Conservation (phyloP, 2,113 vertebrate genomes). For the Hylia prasina region DNA sequence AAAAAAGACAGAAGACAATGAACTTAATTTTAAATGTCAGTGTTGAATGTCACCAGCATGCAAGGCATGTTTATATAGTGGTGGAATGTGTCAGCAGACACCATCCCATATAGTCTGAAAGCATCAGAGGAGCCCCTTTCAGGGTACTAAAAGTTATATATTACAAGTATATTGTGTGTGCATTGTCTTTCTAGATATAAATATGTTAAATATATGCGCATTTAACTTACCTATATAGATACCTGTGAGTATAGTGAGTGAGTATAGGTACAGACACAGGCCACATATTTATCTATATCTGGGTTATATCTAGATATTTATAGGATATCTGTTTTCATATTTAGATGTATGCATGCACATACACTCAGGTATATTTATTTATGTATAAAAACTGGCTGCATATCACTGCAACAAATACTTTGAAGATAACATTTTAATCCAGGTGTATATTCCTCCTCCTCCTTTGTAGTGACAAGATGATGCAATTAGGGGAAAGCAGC, state of each 20-base stretch:
- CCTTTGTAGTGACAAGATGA: slow-evolving; percentile 10
- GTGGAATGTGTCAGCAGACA: neutral
- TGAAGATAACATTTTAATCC: neutral
- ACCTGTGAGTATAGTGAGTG: neutral
- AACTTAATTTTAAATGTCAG: neutral
- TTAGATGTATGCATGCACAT: neutral
- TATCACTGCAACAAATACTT: neutral
- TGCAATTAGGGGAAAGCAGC: neutral
- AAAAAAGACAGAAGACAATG: neutral
- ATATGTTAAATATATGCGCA: neutral
- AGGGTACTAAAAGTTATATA: neutral
- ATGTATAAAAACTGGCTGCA: neutral
- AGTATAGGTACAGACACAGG: neutral
- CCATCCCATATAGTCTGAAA: neutral
- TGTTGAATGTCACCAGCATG: neutral
- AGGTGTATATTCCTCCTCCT: neutral
- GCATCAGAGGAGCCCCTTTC: neutral
- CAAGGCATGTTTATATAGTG: neutral
- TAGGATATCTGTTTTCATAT: neutral
- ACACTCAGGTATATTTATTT: neutral
- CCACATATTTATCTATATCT: neutral
- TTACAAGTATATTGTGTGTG: neutral
- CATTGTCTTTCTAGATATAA: neutral
- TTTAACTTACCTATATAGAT: neutral
- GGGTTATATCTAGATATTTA: neutral